Evolutionary conservation across 2,888 invertebrate species (phyloP).

Genomic region (Erynnis tages): DNA sequence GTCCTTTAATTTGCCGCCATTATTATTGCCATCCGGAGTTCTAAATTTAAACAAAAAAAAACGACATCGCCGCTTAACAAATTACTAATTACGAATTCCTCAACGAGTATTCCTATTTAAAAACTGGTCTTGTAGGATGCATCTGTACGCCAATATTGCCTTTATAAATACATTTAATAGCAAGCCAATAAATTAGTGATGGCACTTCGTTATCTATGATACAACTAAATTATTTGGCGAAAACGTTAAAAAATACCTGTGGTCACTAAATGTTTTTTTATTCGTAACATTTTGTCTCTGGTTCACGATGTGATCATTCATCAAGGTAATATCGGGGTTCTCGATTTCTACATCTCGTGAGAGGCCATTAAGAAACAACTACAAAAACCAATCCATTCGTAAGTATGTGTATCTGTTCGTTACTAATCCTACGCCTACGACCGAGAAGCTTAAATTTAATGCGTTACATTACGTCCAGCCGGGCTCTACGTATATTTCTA

Average conservation of each 20-base stretch:
- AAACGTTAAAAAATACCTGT: neutral
- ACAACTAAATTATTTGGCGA: neutral
- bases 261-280: neutral
- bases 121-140: constrained; percentile 13
- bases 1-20: neutral
- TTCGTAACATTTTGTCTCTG: constrained; percentile 4
- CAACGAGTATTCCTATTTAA: neutral
- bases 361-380: constrained; percentile 49
- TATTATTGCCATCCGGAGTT: neutral
- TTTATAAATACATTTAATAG: constrained; percentile 22
- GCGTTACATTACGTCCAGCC: neutral
- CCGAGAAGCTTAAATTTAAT: constrained; percentile 30
- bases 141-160: constrained; percentile 3
- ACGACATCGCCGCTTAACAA: constrained; percentile 2
- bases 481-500: neutral
- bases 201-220: constrained; percentile 15
- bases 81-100: constrained; percentile 15
- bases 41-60: constrained; percentile 2
- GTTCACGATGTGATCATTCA: constrained; percentile 30
- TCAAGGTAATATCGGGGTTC: constrained; percentile 43
- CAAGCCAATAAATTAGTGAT: constrained; percentile 29
- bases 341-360: constrained; percentile 50
- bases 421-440: constrained; percentile 62
- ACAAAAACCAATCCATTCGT: constrained; percentile 43
- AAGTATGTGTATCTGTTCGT: constrained; percentile 11